Evolutionary conservation across 2,797 vertebrate species (phyloP).

Genomic region (Dendrocincla tyrannina): DNA sequence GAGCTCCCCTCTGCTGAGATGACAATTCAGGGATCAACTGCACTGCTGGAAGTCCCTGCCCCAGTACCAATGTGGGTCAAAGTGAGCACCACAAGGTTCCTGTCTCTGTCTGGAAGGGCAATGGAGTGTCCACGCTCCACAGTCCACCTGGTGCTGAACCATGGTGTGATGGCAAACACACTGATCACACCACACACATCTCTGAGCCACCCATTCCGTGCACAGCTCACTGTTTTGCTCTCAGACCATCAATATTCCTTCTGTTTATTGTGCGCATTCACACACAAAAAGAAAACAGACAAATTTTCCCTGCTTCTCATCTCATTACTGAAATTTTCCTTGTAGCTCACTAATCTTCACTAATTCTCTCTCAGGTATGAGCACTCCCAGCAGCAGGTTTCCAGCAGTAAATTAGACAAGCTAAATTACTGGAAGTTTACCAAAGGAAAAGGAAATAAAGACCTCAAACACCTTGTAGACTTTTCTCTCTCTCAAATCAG

Average conservation of each 20-base stretch:
- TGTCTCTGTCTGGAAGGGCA: background rate
- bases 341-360: conserved; percentile 4
- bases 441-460: conserved; percentile 65
- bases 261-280: background rate
- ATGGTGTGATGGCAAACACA: fast-evolving
- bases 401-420: conserved; percentile 49
- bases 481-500: conserved; percentile 47
- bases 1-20: background rate
- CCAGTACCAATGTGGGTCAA: background rate
- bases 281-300: background rate
- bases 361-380: background rate
- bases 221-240: background rate
- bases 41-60: background rate
- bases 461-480: conserved; percentile 55
- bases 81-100: background rate
- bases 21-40: background rate
- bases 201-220: background rate
- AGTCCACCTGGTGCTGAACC: background rate
- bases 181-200: background rate
- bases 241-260: background rate
- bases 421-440: conserved; percentile 61
- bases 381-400: conserved; percentile 42
- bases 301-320: background rate
- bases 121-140: fast-evolving
- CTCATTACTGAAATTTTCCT: conserved; percentile 16